These are phyloP conservation scores for Myodes glareolus DNA, from an alignment of 2,113 vertebrate species.

Conservation along the genomic window DNA sequence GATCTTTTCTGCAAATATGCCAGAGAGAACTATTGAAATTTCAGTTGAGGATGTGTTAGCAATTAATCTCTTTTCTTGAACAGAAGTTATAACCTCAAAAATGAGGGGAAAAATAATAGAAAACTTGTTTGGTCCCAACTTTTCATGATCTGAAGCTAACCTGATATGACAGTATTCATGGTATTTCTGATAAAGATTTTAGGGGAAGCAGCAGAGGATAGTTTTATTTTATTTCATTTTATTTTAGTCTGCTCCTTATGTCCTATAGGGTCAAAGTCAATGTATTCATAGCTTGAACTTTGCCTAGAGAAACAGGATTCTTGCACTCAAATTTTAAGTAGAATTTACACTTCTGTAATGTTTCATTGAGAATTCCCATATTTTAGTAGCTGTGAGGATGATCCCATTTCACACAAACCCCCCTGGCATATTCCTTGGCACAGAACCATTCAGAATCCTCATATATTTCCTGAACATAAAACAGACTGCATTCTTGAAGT, in stretches of 20 bases:
- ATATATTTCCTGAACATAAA: not conserved
- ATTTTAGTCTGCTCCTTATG: not conserved
- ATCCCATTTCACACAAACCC: not conserved
- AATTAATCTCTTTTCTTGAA: not conserved
- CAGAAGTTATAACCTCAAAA: not conserved
- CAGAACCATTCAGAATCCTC: not conserved
- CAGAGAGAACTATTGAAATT: not conserved
- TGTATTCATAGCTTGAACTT: not conserved
- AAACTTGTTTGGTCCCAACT: not conserved
- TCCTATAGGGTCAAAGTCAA: not conserved
- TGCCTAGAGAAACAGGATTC: not conserved
- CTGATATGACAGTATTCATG: not conserved
- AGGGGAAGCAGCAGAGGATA: accelerated
- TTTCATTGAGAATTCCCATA: not conserved
- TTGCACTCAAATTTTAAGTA: not conserved
- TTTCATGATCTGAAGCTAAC: not conserved
- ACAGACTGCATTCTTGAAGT: not conserved
- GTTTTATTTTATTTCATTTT: not conserved
- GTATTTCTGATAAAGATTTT: not conserved
- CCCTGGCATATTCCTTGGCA: not conserved
- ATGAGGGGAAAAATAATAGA: not conserved
- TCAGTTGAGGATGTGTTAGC: not conserved
- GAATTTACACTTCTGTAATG: not conserved
- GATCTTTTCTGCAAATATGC: not conserved
- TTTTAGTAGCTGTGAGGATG: not conserved